Conservation (phyloP, 2,113 vertebrate genomes). For the Hydropotes inermis region DNA sequence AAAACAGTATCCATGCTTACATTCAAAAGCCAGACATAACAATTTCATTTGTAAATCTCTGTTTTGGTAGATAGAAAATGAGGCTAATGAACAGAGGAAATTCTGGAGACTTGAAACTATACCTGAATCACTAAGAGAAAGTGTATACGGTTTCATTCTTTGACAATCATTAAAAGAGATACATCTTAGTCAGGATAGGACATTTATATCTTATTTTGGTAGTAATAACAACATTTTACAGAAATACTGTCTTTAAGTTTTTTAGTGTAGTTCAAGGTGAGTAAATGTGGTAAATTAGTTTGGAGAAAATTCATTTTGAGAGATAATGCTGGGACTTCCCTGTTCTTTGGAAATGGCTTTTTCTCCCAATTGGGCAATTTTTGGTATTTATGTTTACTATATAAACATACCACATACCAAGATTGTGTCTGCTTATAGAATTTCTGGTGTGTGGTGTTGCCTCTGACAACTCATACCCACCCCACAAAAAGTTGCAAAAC, state of each 20-base stretch:
- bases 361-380: background rate
- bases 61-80: background rate
- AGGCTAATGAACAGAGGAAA: background rate
- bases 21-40: background rate
- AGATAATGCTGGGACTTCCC: background rate
- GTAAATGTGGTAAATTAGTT: background rate
- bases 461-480: background rate
- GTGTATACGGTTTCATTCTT: background rate
- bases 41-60: background rate
- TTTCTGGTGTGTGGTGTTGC: background rate
- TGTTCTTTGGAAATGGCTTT: background rate
- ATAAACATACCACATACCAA: background rate
- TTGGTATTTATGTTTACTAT: background rate
- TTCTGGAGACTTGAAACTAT: background rate
- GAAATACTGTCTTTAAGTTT: background rate
- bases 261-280: background rate
- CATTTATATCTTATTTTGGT: background rate
- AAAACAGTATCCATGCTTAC: background rate
- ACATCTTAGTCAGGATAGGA: background rate
- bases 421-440: background rate
- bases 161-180: background rate
- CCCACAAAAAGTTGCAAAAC: background rate
- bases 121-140: constrained; percentile 18
- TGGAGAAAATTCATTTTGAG: background rate
- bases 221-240: background rate